phyloP scores from a whole-genome alignment of 2,888 invertebrate genomes.

The Sicus ferrugineus region DNA sequence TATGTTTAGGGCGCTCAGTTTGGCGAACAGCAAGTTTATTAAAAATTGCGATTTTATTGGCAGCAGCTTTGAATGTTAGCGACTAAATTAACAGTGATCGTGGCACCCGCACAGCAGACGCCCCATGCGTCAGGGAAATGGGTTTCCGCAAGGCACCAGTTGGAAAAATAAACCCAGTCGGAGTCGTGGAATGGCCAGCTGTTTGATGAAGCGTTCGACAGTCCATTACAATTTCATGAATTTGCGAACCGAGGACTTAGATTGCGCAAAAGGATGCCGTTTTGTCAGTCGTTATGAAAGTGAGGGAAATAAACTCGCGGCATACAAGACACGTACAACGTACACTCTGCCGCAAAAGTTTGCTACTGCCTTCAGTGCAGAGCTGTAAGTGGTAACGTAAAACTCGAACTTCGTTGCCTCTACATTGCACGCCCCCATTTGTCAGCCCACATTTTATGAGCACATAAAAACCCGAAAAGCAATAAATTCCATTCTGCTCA shows the following conservation, averaged over 20 bases:
- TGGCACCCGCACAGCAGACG: too few species aligned
- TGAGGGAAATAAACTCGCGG: background rate
- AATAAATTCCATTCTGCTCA: background rate
- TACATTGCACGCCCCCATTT: background rate
- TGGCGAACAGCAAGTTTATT: background rate
- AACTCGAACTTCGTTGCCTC: background rate
- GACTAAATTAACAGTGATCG: conserved; percentile 10
- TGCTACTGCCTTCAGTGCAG: too few species aligned
- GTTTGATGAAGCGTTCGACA: conserved; percentile 7
- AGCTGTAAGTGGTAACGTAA: background rate
- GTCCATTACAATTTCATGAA: conserved; percentile 3
- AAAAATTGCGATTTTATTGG: conserved; percentile 9
- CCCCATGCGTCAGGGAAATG: too few species aligned
- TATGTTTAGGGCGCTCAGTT: background rate
- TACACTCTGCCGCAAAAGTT: background rate
- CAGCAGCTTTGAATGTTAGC: conserved; percentile 2
- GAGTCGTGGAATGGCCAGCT: background rate
- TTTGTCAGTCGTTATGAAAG: background rate
- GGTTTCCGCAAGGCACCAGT: too few species aligned
- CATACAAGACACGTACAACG: background rate
- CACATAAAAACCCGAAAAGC: background rate
- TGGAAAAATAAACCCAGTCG: too few species aligned
- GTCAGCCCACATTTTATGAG: background rate
- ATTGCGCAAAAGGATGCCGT: background rate
- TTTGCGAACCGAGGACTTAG: background rate